These are phyloP conservation scores for Circaetus gallicus DNA, from an alignment of 2,113 vertebrate species.

Conservation along the genomic window DNA sequence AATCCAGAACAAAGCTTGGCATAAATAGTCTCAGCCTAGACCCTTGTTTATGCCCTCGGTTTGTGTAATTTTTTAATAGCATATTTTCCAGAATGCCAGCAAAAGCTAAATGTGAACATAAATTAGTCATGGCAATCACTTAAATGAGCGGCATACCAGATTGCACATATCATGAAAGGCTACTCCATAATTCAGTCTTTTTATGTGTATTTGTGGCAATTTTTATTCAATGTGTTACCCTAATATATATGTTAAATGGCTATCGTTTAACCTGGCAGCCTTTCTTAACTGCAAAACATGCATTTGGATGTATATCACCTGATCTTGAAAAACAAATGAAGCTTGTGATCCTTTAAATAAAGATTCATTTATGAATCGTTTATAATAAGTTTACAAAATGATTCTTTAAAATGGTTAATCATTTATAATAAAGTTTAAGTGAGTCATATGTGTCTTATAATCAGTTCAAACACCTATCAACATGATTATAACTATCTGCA, in stretches of 20 bases:
- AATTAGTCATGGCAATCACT: conserved; percentile 23
- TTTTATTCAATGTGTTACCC: neutral
- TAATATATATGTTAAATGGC: neutral
- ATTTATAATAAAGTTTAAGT: neutral
- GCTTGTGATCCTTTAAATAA: neutral
- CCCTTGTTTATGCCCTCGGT: neutral
- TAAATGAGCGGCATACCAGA: neutral
- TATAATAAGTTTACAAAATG: neutral
- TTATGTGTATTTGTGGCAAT: neutral
- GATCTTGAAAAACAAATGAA: neutral
- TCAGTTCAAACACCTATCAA: conserved; percentile 13
- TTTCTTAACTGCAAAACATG: neutral
- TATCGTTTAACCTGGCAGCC: neutral
- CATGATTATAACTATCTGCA: neutral
- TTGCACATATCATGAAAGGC: neutral
- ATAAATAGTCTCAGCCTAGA: neutral
- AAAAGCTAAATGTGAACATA: conserved; percentile 30
- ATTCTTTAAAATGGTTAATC: neutral
- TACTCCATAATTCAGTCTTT: neutral
- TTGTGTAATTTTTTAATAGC: neutral
- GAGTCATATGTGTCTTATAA: neutral
- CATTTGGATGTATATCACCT: neutral
- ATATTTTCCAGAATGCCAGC: neutral
- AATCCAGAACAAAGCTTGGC: neutral
- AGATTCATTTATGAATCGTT: neutral